Evolutionary conservation across 2,113 vertebrate genomes (phyloP), one percentile per base, ranked within the genome.

Genomic region (Ailuropoda melanoleuca): DNA sequence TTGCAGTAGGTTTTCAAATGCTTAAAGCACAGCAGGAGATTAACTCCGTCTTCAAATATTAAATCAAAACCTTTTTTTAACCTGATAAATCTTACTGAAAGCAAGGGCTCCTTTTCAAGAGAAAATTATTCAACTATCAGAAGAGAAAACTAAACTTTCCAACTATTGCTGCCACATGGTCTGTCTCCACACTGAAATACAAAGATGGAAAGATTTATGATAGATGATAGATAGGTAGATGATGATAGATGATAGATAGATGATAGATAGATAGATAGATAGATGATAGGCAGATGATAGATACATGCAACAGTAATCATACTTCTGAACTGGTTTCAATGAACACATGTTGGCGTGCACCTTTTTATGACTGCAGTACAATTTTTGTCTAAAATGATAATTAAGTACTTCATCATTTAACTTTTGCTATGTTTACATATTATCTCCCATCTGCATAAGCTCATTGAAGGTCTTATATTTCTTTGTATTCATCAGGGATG

Each of bases 1-100:
- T 99, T 99, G 98, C 98, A 98, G 99, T 98, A 98, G 98, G 96
- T 98, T 99, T 99, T 98, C 98, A 98, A 98, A 98, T 98, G 98
- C 98, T 99, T 99, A 97, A 99, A 98, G 98, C 98, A 99, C 98
- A 98, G 99, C 98, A 64, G 98, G 99, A 99, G 98, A 97, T 98
- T 99, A 98, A 99, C 98, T 98, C 98, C 86, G 34, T 99, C 98
- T 99, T 99, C 99, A 99, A 99, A 99, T 98, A 99, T 99, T 99
- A 99, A 99, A 99, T 98, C 98, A 98, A 98, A 98, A 97, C 98
- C 98, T 98, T 98, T 99, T 98, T 98, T 99, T 97, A 99, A 98
- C 98, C 98, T 98, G 95, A 97, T 98, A 99, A 98, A 98, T 98
- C 97, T 98, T 98, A 98, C 96, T 97, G 98, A 98, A 98, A 98